These are phyloP conservation scores for Bubo scandiacus DNA, from an alignment of 2,113 vertebrate genomes.

Conservation along the genomic window DNA sequence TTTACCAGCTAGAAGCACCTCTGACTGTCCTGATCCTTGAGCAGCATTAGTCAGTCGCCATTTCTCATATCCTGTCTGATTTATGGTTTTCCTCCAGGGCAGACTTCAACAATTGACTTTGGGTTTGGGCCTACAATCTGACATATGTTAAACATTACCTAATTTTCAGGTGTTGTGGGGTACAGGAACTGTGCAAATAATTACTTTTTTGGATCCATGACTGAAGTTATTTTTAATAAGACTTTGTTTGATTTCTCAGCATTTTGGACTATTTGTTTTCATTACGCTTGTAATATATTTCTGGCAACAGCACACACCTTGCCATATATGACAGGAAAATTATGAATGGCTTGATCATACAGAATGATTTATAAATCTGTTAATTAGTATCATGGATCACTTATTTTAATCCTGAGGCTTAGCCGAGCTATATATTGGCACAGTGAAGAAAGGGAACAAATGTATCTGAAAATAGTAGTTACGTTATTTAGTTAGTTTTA, in stretches of 20 bases:
- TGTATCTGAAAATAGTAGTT: not conserved
- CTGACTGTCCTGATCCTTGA: not conserved
- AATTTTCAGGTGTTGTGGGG: slow-evolving; percentile 53
- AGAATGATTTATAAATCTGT: slow-evolving; percentile 33
- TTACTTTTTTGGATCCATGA: slow-evolving; percentile 20
- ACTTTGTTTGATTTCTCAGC: slow-evolving; percentile 36
- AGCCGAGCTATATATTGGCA: slow-evolving; percentile 9
- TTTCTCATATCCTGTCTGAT: slow-evolving; percentile 55
- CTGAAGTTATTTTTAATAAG: slow-evolving; percentile 43
- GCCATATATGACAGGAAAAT: not conserved
- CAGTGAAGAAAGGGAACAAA: slow-evolving; percentile 21
- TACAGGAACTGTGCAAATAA: slow-evolving; percentile 35
- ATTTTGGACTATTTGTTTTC: slow-evolving; percentile 42
- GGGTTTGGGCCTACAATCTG: slow-evolving; percentile 12
- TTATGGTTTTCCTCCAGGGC: slow-evolving; percentile 49
- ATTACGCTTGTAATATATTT: slow-evolving; percentile 40
- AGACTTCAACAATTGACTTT: slow-evolving; percentile 37
- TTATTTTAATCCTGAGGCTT: slow-evolving; percentile 14
- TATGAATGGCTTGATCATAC: slow-evolving; percentile 8
- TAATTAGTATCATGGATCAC: slow-evolving; percentile 47
- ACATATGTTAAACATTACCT: slow-evolving; percentile 56
- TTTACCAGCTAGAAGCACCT: not conserved
- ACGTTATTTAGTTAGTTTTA: slow-evolving; percentile 15
- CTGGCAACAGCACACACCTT: not conserved
- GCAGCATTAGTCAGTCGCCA: not conserved